Evolutionary conservation across 2,888 invertebrate genomes (phyloP).

Genomic region (Drosophila nr. medialis): DNA sequence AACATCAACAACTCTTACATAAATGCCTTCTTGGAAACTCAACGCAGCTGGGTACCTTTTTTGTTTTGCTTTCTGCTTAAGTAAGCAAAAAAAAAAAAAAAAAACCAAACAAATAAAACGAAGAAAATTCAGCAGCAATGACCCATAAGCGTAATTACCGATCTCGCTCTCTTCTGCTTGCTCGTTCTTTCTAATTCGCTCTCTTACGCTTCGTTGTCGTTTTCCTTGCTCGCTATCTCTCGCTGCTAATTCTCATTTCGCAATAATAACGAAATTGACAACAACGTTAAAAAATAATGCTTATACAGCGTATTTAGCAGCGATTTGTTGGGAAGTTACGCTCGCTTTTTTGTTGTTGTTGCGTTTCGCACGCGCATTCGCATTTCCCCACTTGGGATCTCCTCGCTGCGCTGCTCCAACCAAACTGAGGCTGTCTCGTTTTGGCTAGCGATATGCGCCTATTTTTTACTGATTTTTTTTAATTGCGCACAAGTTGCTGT

Average conservation of each 20-base stretch:
- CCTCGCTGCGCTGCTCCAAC: constrained; percentile 9
- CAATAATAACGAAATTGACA: constrained; percentile 44
- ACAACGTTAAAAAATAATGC: constrained; percentile 10
- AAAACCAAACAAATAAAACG: not conserved
- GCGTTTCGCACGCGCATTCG: constrained; percentile 64
- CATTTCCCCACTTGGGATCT: constrained; percentile 47
- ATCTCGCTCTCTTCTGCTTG: constrained; percentile 7
- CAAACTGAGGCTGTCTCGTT: constrained; percentile 31
- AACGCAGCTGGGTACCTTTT: constrained; percentile 28
- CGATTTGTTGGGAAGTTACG: constrained; percentile 60
- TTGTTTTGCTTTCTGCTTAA: constrained; percentile 43
- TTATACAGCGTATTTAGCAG: constrained; percentile 32
- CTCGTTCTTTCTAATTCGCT: not conserved
- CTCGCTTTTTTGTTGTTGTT: constrained; percentile 49
- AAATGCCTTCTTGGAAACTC: constrained; percentile 55
- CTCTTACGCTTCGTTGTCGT: not conserved
- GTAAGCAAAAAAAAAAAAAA: constrained; percentile 34
- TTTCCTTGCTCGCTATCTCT: constrained; percentile 13
- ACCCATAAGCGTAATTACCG: constrained; percentile 50
- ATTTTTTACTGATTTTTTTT: constrained; percentile 20
- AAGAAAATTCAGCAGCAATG: constrained; percentile 34
- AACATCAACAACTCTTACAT: constrained; percentile 33
- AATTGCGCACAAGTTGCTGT: constrained; percentile 49
- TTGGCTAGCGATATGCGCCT: constrained; percentile 9
- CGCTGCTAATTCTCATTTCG: constrained; percentile 31